Base-by-base conservation (phyloP, 2,797 vertebrate species). In the Epinephelus malabaricus region DNA sequence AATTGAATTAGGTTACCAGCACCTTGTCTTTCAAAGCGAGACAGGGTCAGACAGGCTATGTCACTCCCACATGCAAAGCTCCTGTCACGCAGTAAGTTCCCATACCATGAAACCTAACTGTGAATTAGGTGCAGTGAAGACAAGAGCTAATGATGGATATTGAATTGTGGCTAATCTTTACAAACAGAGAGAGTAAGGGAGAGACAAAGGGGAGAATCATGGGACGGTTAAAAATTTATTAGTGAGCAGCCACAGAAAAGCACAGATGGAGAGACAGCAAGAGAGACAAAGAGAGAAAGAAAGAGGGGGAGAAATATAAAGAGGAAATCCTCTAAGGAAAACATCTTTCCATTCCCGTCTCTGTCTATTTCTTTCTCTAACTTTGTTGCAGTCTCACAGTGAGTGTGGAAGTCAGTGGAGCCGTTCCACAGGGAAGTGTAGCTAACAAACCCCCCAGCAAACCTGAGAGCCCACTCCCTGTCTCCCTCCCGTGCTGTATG, bases 141-240 rank as follows among this genome's bases (percentile, higher is more conserved):
- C 56, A n/a, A 78, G 19, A 21, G 67, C 67, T 69, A 62, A 77
- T 83, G 69, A 76, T 15, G 64, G 65, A 79, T 82, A 81, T 58
- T 77, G 82, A 84, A 81, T 78, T 45, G 77, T 50, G 55, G 58
- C 27, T 84, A 84, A 88, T 90, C 88, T 86, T 83, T 76, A 81
- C 61, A 82, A 79, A 87, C 81, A 85, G 43, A 78, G 64, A 74
- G 55, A 63, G 55, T 69, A 65, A 80, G 18, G 53, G 67, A 59
- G 58, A 78, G 49, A 89, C 58, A 81, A 86, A 74, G 72, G 2
- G 47, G 66, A 78, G 67, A 76, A 88, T 63, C 69, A 45, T 43
- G 78, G 73, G 85, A 88, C 18, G 4, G 83, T 89, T 83, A 86
- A 89, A 88, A 87, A 89, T 85, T 86, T 79, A 90, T 92, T 89